phyloP scores from a whole-genome alignment of 2,797 vertebrate species.

The Anableps anableps region DNA sequence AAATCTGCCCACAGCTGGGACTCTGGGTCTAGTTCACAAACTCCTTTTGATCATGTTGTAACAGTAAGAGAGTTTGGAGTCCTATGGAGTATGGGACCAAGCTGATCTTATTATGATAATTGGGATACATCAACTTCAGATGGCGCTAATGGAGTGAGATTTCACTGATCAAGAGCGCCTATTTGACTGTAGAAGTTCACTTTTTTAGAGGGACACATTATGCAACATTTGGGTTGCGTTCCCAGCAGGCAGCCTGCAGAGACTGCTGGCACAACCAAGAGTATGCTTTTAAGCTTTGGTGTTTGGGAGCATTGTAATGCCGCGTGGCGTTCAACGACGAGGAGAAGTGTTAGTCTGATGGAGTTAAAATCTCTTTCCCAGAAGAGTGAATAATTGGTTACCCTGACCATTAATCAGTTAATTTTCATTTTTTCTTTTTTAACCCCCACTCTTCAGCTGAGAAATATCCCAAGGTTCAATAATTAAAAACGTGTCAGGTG shows the following conservation, averaged over 20 bases:
- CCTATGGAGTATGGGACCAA: constrained; percentile 73
- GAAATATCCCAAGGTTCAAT: constrained; percentile 84
- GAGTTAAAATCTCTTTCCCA: constrained; percentile 73
- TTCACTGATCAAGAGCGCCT: constrained; percentile 74
- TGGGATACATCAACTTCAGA: constrained; percentile 80
- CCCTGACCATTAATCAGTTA: constrained; percentile 83
- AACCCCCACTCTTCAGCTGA: constrained; percentile 66
- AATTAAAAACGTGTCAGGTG: constrained; percentile 90
- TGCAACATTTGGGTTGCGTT: constrained; percentile 59
- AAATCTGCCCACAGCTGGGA: constrained; percentile 78
- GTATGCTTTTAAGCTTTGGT: constrained; percentile 60
- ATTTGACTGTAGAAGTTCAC: constrained; percentile 69
- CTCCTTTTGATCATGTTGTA: constrained; percentile 79
- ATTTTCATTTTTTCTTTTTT: constrained; percentile 74
- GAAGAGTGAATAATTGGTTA: constrained; percentile 78
- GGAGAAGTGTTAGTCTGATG: constrained; percentile 44
- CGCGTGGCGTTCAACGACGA: constrained; percentile 43
- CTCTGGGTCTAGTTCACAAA: constrained; percentile 77
- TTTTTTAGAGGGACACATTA: constrained; percentile 67
- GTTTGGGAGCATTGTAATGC: constrained; percentile 34
- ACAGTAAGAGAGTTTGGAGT: constrained; percentile 74
- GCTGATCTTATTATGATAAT: constrained; percentile 81
- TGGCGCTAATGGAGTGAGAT: constrained; percentile 75
- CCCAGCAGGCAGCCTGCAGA: constrained; percentile 57
- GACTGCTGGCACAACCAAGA: constrained; percentile 49